Conservation (phyloP, 2,888 invertebrate species). For the Ephialtes manifestator region DNA sequence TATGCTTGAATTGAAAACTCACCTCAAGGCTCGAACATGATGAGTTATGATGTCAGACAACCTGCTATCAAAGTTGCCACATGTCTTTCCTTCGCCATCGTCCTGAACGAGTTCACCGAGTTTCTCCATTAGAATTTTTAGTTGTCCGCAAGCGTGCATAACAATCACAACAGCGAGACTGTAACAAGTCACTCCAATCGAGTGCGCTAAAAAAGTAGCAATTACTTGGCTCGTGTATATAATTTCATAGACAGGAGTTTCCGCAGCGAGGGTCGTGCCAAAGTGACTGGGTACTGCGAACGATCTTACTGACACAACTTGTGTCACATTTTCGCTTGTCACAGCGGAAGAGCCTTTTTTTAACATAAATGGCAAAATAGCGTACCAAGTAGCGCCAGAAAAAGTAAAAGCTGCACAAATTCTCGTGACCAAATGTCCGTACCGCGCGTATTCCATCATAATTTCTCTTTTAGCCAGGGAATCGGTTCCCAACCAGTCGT, state of each 20-base stretch:
- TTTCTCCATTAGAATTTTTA: slow-evolving; percentile 74
- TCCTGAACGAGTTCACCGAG: slow-evolving; percentile 69
- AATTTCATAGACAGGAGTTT: slow-evolving; percentile 77
- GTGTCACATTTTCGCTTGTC: slow-evolving; percentile 26
- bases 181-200: slow-evolving; percentile 76
- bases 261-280: slow-evolving; percentile 68
- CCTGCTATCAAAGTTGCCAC: slow-evolving; percentile 6
- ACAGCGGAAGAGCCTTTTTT: slow-evolving; percentile 43
- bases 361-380: slow-evolving; percentile 28
- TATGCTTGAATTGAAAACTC: slow-evolving; percentile 29
- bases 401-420: slow-evolving; percentile 70
- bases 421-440: slow-evolving; percentile 70
- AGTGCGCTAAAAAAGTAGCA: slow-evolving; percentile 75
- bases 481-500: slow-evolving; percentile 71
- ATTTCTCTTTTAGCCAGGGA: slow-evolving; percentile 59
- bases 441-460: slow-evolving; percentile 73
- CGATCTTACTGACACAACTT: slow-evolving; percentile 68
- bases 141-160: slow-evolving; percentile 80
- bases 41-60: slow-evolving; percentile 72
- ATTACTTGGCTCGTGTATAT: slow-evolving; percentile 76
- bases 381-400: slow-evolving; percentile 67
- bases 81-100: neutral
- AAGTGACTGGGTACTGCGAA: slow-evolving; percentile 74
- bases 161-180: slow-evolving; percentile 78
- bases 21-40: slow-evolving; percentile 76